Evolutionary conservation across 2,888 invertebrate species (phyloP), one percentile per base, ranked within the genome.

Genomic region (Melanargia galathea): DNA sequence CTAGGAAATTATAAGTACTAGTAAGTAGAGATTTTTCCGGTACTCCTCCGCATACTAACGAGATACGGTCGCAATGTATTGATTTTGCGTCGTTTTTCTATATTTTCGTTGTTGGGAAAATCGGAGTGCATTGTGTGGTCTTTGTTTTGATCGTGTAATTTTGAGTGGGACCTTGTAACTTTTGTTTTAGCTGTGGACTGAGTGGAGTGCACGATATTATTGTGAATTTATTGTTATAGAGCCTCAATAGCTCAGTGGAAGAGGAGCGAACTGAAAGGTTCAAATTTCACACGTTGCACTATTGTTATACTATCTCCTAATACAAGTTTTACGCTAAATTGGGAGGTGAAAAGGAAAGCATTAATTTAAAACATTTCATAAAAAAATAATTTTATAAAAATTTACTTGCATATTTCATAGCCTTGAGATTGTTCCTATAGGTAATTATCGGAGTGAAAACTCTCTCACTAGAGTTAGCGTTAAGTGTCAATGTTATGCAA

Each of bases 1-100:
- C 68, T 68, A 68, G 66, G 64, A 68, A 66, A 63, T 66, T 62
- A 68, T 61, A 68, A 66, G 67, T 63, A 66, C 66, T 68, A 62
- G 66, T 56, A 62, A 61, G 66, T 64, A 63, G 49, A 60, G 62
- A 68, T 64, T 64, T 68, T 68, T 68, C 68, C 68, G 66, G 68
- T 63, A 26, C 66, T 64, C 57, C 51, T 62, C 26, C 33, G 57
- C 58, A 56, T 61, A 35, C 60, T 67, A 67, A 67, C 67, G 67
- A 67, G 67, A 55, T 63, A 49, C 54, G 55, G 48, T 60, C 38
- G 61, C 38, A 30, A 24, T 60, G 54, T 65, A 62, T 63, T 60
- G 52, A 63, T 67, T 65, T 62, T 49, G 38, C 40, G 35, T 55
- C 30, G 45, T 56, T 58, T 58, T 48, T 45, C 57, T n/a, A 46